These are phyloP conservation scores for Criorhina ranunculi DNA, from an alignment of 2,888 invertebrate species.

Conservation along the genomic window DNA sequence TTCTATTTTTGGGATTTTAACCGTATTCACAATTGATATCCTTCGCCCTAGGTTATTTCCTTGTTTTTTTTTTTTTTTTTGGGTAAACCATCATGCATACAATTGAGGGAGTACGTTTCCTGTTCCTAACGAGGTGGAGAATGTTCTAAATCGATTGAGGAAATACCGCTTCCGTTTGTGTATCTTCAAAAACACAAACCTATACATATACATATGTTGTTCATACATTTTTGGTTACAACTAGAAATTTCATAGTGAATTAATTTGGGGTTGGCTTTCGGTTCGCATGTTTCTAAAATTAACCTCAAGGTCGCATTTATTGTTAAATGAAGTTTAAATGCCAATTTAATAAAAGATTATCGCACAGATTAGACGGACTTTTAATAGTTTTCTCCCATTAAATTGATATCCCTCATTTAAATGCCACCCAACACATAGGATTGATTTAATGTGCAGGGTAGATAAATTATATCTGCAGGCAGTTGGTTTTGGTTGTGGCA, in stretches of 20 bases:
- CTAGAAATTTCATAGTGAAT: constrained; percentile 11
- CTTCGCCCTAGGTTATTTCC: neutral
- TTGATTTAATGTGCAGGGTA: neutral
- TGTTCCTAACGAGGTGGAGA: neutral
- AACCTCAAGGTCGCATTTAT: neutral
- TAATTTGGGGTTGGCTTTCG: neutral
- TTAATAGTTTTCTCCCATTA: neutral
- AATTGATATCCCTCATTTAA: constrained; percentile 15
- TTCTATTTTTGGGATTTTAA: constrained; percentile 22
- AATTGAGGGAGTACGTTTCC: neutral
- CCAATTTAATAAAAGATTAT: constrained; percentile 21
- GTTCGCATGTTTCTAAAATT: neutral
- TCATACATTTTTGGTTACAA: constrained; percentile 25
- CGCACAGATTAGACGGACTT: neutral
- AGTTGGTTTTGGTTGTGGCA: constrained; percentile 6
- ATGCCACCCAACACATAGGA: neutral
- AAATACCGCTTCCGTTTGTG: neutral
- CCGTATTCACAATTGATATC: constrained; percentile 16
- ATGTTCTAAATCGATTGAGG: constrained; percentile 11
- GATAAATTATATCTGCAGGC: neutral
- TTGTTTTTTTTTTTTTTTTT: too few species aligned
- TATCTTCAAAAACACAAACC: neutral
- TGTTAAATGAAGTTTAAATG: constrained; percentile 25
- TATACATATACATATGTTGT: neutral
- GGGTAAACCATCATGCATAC: neutral